Evolutionary conservation across 2,113 vertebrate genomes (phyloP).

Genomic region (Hyaena hyaena): DNA sequence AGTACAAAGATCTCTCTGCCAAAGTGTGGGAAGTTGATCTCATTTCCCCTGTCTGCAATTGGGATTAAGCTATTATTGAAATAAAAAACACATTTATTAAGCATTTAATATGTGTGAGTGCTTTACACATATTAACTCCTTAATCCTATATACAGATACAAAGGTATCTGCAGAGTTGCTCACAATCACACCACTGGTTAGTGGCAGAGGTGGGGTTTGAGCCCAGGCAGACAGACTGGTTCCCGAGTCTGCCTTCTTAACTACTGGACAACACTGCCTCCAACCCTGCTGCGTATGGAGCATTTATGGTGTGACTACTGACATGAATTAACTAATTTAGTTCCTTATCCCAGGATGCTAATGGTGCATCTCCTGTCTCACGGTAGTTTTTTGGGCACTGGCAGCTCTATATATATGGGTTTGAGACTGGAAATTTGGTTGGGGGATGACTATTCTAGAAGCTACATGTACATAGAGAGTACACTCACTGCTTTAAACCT

Average conservation of each 20-base stretch:
- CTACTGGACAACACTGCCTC: no score
- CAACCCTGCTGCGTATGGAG: background rate
- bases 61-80: background rate
- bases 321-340: background rate
- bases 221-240: background rate
- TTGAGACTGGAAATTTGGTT: background rate
- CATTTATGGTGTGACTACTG: background rate
- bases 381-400: background rate
- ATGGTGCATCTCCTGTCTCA: background rate
- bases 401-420: no score
- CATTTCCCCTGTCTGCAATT: background rate
- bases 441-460: background rate
- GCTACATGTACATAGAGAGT: background rate
- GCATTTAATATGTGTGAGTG: background rate
- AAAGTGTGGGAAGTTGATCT: background rate
- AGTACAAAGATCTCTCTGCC: background rate
- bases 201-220: background rate
- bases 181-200: background rate
- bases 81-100: background rate
- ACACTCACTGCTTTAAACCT: background rate
- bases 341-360: background rate
- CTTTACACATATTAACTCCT: background rate
- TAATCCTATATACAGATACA: background rate
- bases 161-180: background rate
- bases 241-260: background rate